Conservation (phyloP, 2,888 invertebrate genomes). For the Caenorhabditis zanzibari region DNA sequence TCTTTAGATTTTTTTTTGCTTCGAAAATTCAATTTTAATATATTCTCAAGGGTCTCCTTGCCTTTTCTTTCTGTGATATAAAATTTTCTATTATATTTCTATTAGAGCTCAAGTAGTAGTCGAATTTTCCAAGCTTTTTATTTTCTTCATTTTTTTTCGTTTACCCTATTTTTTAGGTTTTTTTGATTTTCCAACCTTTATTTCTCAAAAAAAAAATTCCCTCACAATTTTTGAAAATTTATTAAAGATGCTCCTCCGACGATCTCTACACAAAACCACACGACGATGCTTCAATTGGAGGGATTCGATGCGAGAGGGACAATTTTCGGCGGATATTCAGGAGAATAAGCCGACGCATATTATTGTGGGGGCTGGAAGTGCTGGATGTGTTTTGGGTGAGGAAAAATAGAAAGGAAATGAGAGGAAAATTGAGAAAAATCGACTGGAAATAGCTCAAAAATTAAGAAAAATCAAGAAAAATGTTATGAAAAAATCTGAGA, state of each 20-base stretch:
- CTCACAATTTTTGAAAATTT: neutral
- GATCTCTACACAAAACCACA: slow-evolving; percentile 24
- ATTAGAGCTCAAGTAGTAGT: neutral
- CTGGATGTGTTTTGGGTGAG: slow-evolving; percentile 85
- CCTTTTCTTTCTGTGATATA: slow-evolving; percentile 18
- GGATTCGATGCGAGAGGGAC: slow-evolving; percentile 60
- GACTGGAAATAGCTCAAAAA: neutral
- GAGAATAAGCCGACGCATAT: slow-evolving; percentile 82
- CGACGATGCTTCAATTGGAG: slow-evolving; percentile 56
- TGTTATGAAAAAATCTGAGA: neutral
- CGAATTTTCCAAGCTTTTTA: neutral
- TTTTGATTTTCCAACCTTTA: neutral
- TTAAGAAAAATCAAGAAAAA: neutral
- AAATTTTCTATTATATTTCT: neutral
- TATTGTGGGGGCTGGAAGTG: slow-evolving; percentile 86
- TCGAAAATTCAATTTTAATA: neutral
- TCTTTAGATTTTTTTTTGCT: slow-evolving; percentile 3
- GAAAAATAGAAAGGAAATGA: neutral
- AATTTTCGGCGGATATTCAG: slow-evolving; percentile 56
- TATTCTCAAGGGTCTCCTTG: slow-evolving; percentile 49
- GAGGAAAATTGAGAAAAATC: neutral
- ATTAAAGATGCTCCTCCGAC: slow-evolving; percentile 41
- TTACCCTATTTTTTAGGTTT: neutral
- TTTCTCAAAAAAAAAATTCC: neutral
- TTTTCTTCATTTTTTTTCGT: neutral